These are phyloP conservation scores for Catostomus latipinnis DNA, from an alignment of 2,797 vertebrate genomes.

Conservation along the genomic window DNA sequence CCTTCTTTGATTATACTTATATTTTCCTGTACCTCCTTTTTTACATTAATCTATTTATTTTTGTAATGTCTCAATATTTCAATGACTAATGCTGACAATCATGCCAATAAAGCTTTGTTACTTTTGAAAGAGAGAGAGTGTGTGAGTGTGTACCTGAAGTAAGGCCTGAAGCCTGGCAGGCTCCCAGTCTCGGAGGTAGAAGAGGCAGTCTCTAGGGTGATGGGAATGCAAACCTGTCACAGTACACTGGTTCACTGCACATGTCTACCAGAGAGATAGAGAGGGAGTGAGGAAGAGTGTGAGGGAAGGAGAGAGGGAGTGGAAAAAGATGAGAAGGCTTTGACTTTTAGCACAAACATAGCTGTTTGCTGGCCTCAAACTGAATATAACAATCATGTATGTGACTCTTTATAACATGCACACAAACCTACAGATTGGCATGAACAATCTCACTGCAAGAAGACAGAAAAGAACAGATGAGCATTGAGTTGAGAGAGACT, in stretches of 20 bases:
- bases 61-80: too few relatives aligned
- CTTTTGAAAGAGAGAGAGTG: background rate
- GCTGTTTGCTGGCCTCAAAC: background rate
- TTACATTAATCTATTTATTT: too few relatives aligned
- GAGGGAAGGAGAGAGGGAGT: background rate
- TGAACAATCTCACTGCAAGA: constrained; percentile 3
- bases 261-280: constrained; percentile 72
- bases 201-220: constrained; percentile 91
- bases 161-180: constrained; percentile 83
- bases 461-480: background rate
- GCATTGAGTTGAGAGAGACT: constrained; percentile 41
- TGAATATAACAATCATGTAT: constrained; percentile 14
- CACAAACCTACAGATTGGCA: constrained; percentile 1
- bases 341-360: constrained; percentile 6
- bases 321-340: background rate
- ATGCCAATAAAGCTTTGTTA: too few relatives aligned
- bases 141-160: constrained; percentile 76
- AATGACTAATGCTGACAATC: too few relatives aligned
- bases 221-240: constrained; percentile 90
- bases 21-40: too few relatives aligned
- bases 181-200: constrained; percentile 90
- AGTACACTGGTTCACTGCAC: constrained; percentile 83
- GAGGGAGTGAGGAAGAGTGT: background rate
- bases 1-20: too few relatives aligned
- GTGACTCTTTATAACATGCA: background rate